phyloP scores from a whole-genome alignment of 2,888 invertebrate genomes.

The Drosophila subsilvestris region DNA sequence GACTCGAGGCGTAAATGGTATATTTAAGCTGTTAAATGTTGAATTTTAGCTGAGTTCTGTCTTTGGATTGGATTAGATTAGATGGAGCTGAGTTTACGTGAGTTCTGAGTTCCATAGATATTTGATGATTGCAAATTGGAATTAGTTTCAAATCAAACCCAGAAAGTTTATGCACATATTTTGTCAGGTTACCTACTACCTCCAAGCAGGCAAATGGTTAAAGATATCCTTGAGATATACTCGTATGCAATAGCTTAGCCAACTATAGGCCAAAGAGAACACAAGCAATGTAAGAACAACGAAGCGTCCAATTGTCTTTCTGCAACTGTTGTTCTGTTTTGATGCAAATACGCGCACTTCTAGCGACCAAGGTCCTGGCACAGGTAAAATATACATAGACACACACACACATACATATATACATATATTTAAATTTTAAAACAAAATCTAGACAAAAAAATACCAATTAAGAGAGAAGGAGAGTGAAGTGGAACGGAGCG shows the following conservation, averaged over 20 bases:
- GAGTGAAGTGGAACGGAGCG: no score
- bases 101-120: background rate
- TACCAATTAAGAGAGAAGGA: slow-evolving; percentile 28
- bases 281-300: slow-evolving; percentile 84
- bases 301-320: slow-evolving; percentile 85
- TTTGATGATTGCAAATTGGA: no score
- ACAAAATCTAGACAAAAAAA: slow-evolving; percentile 40
- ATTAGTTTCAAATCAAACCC: background rate
- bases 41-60: background rate
- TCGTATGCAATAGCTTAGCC: background rate
- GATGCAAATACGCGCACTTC: slow-evolving; percentile 80
- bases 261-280: slow-evolving; percentile 76
- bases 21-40: background rate
- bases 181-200: slow-evolving; percentile 61
- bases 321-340: slow-evolving; percentile 85
- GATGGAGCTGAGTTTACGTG: slow-evolving; percentile 5
- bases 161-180: background rate
- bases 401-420: slow-evolving; percentile 2
- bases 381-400: slow-evolving; percentile 43
- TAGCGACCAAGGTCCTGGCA: slow-evolving; percentile 62
- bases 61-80: background rate
- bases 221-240: background rate
- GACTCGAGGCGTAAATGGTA: background rate
- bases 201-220: slow-evolving; percentile 21
- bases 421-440: background rate